A percentile compares a stretch with the other conserved stretches of the same genome.
These are phyloP conservation scores for Toxotes chatareus DNA, from an alignment of 2,113 vertebrate species.

Conservation along the genomic window DNA sequence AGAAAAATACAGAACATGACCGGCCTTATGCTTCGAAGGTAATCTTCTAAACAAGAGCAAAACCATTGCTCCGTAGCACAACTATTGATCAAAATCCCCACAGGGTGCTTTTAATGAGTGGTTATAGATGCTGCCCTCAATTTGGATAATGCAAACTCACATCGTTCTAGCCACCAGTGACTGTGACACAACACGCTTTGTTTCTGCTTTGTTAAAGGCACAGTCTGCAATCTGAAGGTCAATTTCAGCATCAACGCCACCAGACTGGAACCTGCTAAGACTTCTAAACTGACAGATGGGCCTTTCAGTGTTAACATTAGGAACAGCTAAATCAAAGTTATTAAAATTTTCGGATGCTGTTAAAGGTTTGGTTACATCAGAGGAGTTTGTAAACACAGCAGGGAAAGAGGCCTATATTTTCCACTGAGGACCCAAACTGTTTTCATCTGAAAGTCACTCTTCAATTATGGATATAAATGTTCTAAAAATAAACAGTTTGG, in stretches of 20 bases:
- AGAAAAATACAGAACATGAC: not conserved
- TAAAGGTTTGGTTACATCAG: not conserved
- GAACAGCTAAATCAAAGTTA: too few relatives aligned
- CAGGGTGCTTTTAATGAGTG: not conserved
- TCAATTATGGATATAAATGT: too few relatives aligned
- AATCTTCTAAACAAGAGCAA: not conserved
- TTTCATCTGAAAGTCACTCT: too few relatives aligned
- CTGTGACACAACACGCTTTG: constrained; percentile 14
- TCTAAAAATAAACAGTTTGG: not conserved
- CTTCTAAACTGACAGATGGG: not conserved
- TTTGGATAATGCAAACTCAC: constrained; percentile 54
- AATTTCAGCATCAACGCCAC: not conserved
- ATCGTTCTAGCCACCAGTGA: not conserved
- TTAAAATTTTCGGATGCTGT: not conserved
- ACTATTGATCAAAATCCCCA: not conserved
- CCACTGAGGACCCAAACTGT: too few relatives aligned
- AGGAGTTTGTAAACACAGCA: not conserved
- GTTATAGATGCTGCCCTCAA: not conserved
- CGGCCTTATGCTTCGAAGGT: too few relatives aligned
- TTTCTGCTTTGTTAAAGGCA: not conserved
- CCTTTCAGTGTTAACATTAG: too few relatives aligned
- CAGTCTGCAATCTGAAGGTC: not conserved
- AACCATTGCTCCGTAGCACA: not conserved
- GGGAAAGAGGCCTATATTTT: too few relatives aligned
- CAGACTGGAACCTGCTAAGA: not conserved